Conservation (phyloP, 2,888 invertebrate species). For the Eueremaeus valkanovi region DNA sequence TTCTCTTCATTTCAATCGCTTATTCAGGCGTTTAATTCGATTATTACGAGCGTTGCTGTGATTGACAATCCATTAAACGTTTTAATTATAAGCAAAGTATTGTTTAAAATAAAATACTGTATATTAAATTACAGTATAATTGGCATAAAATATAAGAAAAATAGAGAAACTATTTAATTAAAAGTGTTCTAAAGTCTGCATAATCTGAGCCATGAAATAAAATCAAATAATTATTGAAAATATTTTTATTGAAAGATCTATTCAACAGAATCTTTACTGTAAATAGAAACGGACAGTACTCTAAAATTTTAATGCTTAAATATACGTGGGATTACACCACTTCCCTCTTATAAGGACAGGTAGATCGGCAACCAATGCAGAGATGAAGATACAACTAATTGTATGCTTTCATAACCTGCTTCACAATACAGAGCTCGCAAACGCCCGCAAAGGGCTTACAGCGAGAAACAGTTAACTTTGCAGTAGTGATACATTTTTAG, state of each 20-base stretch:
- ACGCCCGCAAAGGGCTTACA: conserved; percentile 23
- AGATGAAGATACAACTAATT: neutral
- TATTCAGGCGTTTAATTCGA: too few species aligned
- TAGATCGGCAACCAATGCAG: conserved; percentile 4
- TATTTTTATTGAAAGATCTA: too few species aligned
- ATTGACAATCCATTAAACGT: too few species aligned
- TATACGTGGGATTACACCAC: neutral
- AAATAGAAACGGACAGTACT: conserved; percentile 8
- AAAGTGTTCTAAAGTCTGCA: too few species aligned
- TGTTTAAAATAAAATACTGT: too few species aligned
- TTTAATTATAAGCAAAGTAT: too few species aligned
- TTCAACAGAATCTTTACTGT: neutral
- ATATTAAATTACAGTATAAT: too few species aligned
- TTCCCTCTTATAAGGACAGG: conserved; percentile 34
- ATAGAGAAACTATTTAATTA: too few species aligned
- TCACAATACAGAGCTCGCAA: neutral
- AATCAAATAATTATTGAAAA: neutral
- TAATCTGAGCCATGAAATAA: too few species aligned
- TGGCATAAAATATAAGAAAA: too few species aligned
- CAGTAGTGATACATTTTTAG: neutral
- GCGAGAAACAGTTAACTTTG: conserved; percentile 8
- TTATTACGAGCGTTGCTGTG: too few species aligned
- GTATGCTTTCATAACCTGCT: conserved; percentile 19
- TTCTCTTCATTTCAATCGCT: too few species aligned
- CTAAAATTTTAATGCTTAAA: neutral